Conservation (phyloP, 2,888 invertebrate species). For the Crossocerus cetratus region DNA sequence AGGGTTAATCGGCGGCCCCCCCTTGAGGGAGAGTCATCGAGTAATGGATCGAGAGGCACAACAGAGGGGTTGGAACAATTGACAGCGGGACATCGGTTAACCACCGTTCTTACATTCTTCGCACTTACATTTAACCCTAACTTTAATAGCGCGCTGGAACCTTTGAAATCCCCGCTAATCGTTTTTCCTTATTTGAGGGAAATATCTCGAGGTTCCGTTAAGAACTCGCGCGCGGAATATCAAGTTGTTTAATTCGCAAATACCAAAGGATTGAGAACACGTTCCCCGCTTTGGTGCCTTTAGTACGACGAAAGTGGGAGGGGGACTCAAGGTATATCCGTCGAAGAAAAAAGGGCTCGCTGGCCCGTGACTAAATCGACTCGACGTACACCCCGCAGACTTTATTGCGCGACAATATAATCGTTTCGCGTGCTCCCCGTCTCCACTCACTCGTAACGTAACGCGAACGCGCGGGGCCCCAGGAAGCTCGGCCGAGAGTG, state of each 20-base stretch:
- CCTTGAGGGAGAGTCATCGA: constrained; percentile 19
- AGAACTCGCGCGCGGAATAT: too few relatives aligned
- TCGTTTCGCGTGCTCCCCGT: constrained; percentile 57
- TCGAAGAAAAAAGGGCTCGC: constrained; percentile 46
- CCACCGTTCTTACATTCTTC: background rate
- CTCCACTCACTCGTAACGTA: background rate
- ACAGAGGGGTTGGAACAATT: background rate
- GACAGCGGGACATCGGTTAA: background rate
- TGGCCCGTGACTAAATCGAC: constrained; percentile 59
- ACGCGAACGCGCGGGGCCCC: background rate
- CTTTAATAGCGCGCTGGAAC: background rate
- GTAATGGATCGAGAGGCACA: constrained; percentile 19
- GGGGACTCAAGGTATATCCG: constrained; percentile 35
- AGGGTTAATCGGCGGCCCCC: constrained; percentile 19
- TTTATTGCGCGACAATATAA: constrained; percentile 71
- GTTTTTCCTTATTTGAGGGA: too few relatives aligned
- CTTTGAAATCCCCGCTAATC: too few relatives aligned
- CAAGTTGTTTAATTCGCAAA: too few relatives aligned
- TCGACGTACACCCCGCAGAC: constrained; percentile 55
- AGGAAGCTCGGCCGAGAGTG: background rate
- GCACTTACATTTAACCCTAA: background rate
- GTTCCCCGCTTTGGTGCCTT: background rate
- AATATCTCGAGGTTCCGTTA: too few relatives aligned
- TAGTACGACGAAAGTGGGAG: constrained; percentile 10
- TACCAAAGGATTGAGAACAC: background rate